These are phyloP conservation scores for Drosophila neotestacea DNA, from an alignment of 2,888 invertebrate species.

Conservation along the genomic window DNA sequence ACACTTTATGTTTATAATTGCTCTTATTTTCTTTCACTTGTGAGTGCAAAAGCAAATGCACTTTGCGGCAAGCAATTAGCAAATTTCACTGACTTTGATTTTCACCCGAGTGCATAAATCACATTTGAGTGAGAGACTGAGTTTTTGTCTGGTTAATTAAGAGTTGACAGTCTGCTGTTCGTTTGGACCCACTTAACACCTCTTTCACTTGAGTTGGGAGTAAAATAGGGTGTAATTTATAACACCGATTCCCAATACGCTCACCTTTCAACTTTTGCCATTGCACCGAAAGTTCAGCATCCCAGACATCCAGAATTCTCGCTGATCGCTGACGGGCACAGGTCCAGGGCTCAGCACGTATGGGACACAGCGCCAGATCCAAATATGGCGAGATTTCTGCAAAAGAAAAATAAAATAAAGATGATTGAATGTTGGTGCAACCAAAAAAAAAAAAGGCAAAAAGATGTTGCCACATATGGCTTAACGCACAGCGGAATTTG, in stretches of 20 bases:
- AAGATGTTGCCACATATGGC: constrained; percentile 20
- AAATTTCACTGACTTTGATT: constrained; percentile 56
- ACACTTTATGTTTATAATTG: background rate
- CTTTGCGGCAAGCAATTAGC: constrained; percentile 20
- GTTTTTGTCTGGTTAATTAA: constrained; percentile 21
- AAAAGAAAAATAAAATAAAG: constrained; percentile 4
- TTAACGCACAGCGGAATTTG: constrained; percentile 42
- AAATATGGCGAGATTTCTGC: constrained; percentile 86
- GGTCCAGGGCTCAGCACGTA: constrained; percentile 86
- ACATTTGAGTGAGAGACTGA: background rate
- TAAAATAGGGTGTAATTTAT: background rate
- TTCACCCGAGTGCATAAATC: constrained; percentile 31
- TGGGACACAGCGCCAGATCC: constrained; percentile 87
- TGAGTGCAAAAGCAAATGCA: constrained; percentile 7
- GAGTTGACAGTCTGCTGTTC: constrained; percentile 1
- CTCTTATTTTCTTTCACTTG: constrained; percentile 7
- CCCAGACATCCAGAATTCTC: constrained; percentile 85
- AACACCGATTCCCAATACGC: constrained; percentile 15
- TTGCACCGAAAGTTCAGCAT: constrained; percentile 76
- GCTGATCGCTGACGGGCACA: constrained; percentile 87
- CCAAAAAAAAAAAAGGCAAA: background rate
- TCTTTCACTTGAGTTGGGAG: constrained; percentile 23
- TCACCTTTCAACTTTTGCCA: constrained; percentile 85
- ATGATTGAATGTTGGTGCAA: constrained; percentile 5
- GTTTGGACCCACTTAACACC: constrained; percentile 35